Base-by-base conservation (phyloP, 2,888 invertebrate species). In the Dyspetes luteomarginatus region DNA sequence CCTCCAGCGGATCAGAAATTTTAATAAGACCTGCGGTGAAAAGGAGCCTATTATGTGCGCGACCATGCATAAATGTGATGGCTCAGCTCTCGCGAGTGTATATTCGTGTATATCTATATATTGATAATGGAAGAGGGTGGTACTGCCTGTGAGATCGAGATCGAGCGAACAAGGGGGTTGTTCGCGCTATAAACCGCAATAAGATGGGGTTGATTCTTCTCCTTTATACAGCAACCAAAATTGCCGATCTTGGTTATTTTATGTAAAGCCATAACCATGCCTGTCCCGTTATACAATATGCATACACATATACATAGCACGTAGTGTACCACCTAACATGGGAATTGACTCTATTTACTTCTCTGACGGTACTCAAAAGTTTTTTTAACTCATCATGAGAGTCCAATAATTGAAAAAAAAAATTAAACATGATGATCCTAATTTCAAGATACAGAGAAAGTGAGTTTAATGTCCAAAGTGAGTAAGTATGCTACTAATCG, bases 1-100 rank as follows among this genome's bases (percentile, higher is more conserved):
- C 90, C 90, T 91, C 91, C 92, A 92, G 91, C 92, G 92, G 92
- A 91, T 92, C 89, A 92, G 92, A 93, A 93, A 93, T 93, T 93
- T 93, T 93, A 93, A 93, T 93, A 93, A 93, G 92, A 91, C 90
- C 89, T 90, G 89, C 87, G 79, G 81, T 81, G 82, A 83, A 83
- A 84, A 84, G 83, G 81, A 84, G 82, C 80, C 84, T 83, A 84
- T 85, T 85, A 85, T 81, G 82, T 80, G 81, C 85, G 85, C 86
- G 86, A 64, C 65, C 82, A 81, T 83, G 87, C 87, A 87, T 87
- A 86, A 87, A 85, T 85, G 84, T 72, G 69, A 79, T 83, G 83
- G 87, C 84, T 86, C 85, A 83, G 82, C 62, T 71, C 74, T 67
- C 68, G 76, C 76, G 80, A 75, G 68, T 71, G 58, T 73, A 48